phyloP scores from a whole-genome alignment of 2,113 vertebrate genomes.

The Tetrao urogallus region DNA sequence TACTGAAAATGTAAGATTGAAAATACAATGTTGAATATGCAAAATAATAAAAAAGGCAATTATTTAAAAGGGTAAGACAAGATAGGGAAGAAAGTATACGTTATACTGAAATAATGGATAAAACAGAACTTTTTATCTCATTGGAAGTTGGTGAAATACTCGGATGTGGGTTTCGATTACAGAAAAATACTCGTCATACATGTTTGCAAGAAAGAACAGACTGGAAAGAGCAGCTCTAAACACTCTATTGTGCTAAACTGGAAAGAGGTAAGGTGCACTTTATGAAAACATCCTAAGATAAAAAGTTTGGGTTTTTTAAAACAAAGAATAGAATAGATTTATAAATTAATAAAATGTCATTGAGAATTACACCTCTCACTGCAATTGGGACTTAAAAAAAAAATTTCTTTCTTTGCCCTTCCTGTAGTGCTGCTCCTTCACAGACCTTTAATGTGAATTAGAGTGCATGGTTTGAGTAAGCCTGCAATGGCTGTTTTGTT shows the following conservation, averaged over 20 bases:
- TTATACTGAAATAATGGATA: background rate
- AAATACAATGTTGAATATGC: background rate
- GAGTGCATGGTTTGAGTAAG: background rate
- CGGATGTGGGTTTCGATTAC: background rate
- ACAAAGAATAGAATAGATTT: background rate
- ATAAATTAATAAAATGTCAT: background rate
- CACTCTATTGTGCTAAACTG: constrained; percentile 79
- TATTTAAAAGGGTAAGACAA: background rate
- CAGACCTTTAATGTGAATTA: background rate
- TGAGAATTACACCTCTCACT: background rate
- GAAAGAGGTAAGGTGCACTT: constrained; percentile 76
- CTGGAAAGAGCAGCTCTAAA: constrained; percentile 56
- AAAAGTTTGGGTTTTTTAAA: background rate
- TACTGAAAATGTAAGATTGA: background rate
- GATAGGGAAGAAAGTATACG: background rate
- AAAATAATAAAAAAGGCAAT: background rate
- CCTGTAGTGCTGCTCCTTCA: background rate
- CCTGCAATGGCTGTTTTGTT: background rate
- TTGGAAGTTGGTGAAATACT: background rate
- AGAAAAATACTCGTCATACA: constrained; percentile 82
- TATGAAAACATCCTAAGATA: background rate
- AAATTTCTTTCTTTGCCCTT: background rate
- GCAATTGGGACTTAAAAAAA: background rate
- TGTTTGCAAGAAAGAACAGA: constrained; percentile 66
- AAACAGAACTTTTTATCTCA: background rate